These are phyloP conservation scores for Drosophila melanosoma DNA, from an alignment of 2,888 invertebrate species.

Conservation along the genomic window DNA sequence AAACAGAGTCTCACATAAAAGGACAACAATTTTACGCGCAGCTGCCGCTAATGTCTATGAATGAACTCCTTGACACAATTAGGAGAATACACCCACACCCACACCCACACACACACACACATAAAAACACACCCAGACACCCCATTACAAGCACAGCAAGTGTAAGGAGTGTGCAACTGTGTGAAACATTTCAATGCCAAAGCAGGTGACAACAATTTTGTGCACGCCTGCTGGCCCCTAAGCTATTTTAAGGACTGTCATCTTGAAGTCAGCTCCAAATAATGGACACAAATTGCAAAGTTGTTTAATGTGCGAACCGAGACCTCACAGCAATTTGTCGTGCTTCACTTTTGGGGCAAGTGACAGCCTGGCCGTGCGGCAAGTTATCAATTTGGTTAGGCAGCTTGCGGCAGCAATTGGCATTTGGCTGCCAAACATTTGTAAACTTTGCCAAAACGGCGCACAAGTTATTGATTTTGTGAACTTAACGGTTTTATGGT, in stretches of 20 bases:
- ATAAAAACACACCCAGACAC: slow-evolving; percentile 9
- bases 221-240: background rate
- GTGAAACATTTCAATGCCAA: slow-evolving; percentile 58
- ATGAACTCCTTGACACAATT: slow-evolving; percentile 82
- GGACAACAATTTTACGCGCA: slow-evolving; percentile 47
- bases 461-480: slow-evolving; percentile 75
- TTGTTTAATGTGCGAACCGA: slow-evolving; percentile 74
- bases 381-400: slow-evolving; percentile 18
- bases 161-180: slow-evolving; percentile 22
- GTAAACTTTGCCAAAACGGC: slow-evolving; percentile 28
- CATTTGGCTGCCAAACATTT: slow-evolving; percentile 45
- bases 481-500: slow-evolving; percentile 77
- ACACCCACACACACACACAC: slow-evolving; percentile 8
- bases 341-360: slow-evolving; percentile 54
- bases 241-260: slow-evolving; percentile 3
- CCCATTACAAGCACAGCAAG: slow-evolving; percentile 2
- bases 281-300: slow-evolving; percentile 79
- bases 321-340: slow-evolving; percentile 74
- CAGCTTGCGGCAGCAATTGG: slow-evolving; percentile 33
- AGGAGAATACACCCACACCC: slow-evolving; percentile 35
- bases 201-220: slow-evolving; percentile 57
- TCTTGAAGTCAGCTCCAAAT: slow-evolving; percentile 71
- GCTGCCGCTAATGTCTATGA: slow-evolving; percentile 75
- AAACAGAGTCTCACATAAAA: slow-evolving; percentile 12
- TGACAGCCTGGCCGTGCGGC: slow-evolving; percentile 13